A percentile compares a stretch with the other conserved stretches of the same genome.
phyloP scores from a whole-genome alignment of 2,113 vertebrate genomes.

The Colius striatus region DNA sequence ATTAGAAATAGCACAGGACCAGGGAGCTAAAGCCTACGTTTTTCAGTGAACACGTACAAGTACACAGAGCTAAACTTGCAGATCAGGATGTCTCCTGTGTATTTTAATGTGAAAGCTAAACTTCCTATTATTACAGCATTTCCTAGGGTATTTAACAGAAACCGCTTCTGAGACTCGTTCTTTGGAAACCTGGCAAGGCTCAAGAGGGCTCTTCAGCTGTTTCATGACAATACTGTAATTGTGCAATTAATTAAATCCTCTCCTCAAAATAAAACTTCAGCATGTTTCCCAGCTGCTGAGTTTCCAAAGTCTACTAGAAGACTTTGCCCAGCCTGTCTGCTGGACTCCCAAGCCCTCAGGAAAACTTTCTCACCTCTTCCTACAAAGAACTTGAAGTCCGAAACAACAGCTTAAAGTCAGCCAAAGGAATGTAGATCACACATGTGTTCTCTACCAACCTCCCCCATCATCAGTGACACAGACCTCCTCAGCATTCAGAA shows the following conservation, averaged over 20 bases:
- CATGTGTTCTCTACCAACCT: neutral
- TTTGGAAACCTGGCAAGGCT: conserved; percentile 35
- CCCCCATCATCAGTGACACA: neutral
- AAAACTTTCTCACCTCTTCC: neutral
- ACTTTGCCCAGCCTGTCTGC: neutral
- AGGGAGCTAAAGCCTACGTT: neutral
- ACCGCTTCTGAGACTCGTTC: neutral
- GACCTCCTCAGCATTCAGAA: neutral
- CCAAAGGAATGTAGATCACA: neutral
- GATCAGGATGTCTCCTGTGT: neutral
- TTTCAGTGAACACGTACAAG: neutral
- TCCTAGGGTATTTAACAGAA: conserved; percentile 20
- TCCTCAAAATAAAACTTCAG: conserved; percentile 38
- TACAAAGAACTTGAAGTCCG: neutral
- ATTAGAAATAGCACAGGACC: neutral
- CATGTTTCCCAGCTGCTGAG: neutral
- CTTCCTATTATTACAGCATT: neutral
- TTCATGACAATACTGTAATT: conserved; percentile 47
- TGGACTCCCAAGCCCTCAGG: neutral
- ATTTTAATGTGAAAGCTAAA: conserved; percentile 1
- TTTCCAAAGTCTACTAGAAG: neutral
- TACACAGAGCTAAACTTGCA: neutral
- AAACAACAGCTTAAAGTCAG: neutral
- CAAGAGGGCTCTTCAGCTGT: conserved; percentile 49
- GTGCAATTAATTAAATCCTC: conserved; percentile 60